These are phyloP conservation scores for Scytalopus superciliaris DNA, from an alignment of 2,113 vertebrate species.

Conservation along the genomic window DNA sequence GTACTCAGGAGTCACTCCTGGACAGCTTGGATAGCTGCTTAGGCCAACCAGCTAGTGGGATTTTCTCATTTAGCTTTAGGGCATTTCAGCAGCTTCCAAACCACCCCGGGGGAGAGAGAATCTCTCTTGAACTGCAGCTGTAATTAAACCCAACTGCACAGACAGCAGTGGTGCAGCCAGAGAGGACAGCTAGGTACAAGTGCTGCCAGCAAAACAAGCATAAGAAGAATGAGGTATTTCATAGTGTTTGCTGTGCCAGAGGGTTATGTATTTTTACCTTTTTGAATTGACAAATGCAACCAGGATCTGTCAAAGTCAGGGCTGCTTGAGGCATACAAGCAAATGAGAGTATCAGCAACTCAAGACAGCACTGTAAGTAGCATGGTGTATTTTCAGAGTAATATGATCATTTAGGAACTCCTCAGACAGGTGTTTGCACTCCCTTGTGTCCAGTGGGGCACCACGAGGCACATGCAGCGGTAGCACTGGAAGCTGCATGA, in stretches of 20 bases:
- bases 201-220: not conserved
- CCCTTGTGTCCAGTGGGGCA: not conserved
- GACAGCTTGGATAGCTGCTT: not conserved
- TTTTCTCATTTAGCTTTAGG: not conserved
- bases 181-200: not conserved
- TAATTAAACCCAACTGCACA: not conserved
- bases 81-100: not conserved
- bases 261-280: not conserved
- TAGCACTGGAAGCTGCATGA: not conserved
- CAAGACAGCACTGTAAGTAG: rapidly evolving
- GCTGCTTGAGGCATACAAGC: not conserved
- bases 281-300: not conserved
- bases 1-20: not conserved
- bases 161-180: not conserved
- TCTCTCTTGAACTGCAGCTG: not conserved
- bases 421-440: not conserved
- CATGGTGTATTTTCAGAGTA: not conserved
- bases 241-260: not conserved
- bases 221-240: not conserved
- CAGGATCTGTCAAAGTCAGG: not conserved
- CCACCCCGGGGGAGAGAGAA: rapidly evolving
- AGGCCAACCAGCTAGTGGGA: rapidly evolving
- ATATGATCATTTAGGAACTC: not conserved
- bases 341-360: rapidly evolving
- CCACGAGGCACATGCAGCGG: rapidly evolving